These are phyloP conservation scores for Ochotona curzoniae DNA, from an alignment of 2,113 vertebrate genomes.

Conservation along the genomic window DNA sequence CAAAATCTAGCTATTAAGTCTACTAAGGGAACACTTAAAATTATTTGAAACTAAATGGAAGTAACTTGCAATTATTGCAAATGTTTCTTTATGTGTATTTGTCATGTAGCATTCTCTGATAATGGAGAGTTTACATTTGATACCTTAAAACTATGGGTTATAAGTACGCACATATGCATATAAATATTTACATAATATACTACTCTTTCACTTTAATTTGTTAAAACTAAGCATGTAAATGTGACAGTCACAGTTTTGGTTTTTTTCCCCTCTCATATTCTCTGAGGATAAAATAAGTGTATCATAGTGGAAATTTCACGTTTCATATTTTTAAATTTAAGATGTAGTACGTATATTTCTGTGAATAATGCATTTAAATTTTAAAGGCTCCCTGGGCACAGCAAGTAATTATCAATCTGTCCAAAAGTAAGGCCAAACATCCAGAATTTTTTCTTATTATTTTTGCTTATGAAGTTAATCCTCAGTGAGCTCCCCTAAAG, in stretches of 20 bases:
- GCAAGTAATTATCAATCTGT: slow-evolving; percentile 66
- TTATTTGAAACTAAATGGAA: slow-evolving; percentile 5
- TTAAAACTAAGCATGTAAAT: neutral
- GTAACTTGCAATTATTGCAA: neutral
- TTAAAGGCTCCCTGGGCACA: slow-evolving; percentile 58
- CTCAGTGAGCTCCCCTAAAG: slow-evolving; percentile 63
- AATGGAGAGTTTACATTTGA: neutral
- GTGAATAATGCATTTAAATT: slow-evolving; percentile 36
- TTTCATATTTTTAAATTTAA: slow-evolving; percentile 27
- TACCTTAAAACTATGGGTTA: neutral
- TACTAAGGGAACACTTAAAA: slow-evolving; percentile 25
- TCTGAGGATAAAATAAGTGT: neutral
- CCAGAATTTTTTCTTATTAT: slow-evolving; percentile 55
- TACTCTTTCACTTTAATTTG: neutral
- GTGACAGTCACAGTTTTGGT: neutral
- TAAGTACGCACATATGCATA: neutral
- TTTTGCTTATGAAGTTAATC: slow-evolving; percentile 70
- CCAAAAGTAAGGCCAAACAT: slow-evolving; percentile 66
- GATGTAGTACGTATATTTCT: slow-evolving; percentile 45
- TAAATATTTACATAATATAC: neutral
- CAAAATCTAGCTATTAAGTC: neutral
- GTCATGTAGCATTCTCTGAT: neutral
- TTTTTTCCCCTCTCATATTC: neutral
- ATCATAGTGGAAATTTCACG: neutral
- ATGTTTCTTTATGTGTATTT: neutral